Evolutionary conservation across 1,140 invertebrate genomes (phyloP), one percentile per base, ranked within the genome.

Genomic region (Pseudachorutes palmiensis): DNA sequence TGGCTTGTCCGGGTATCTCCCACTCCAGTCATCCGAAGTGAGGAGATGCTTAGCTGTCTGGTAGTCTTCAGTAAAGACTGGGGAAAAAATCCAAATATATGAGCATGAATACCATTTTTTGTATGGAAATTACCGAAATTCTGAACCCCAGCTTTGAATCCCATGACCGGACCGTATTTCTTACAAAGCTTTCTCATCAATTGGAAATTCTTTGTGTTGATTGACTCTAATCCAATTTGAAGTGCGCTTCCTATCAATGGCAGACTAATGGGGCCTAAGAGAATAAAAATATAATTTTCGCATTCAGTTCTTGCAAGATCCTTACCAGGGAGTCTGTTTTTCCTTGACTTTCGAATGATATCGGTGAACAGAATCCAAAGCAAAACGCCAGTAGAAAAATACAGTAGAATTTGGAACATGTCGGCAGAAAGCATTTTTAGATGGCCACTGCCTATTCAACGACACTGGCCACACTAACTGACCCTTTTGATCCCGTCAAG

Each of bases 131-230:
- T 55, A 55, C 51, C 51, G 24, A 55, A 55, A 55, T 55, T 55
- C 24, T 55, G 51, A 12, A 55, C 51, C 9, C 51, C 51, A 26
- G 51, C 24, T 22, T 55, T 55, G 24, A 55, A 55, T 19, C 51
- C 51, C 51, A 55, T 55, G 51, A 55, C 51, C 3, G 51, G 51
- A 55, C 51, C 51, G 24, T 55, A 55, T 55, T 55, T 55, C 24
- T 55, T 55, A 26, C 51, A 55, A 26, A 55, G 51, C 24, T 55
- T 55, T 14, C 24, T 9, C 5, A 55, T 24, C 5, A 55, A 22
- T 55, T 55, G 51, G 24, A 55, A 55, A 22, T 55, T 55, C 51
- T 55, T 55, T 19, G 24, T 26, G 24, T 55, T 55, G 24, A 55
- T 55, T 9, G 51, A 55, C 14, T 55, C 14, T 14, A 19, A 55